phyloP scores from a whole-genome alignment of 2,888 invertebrate genomes.

The Ophraella communa region DNA sequence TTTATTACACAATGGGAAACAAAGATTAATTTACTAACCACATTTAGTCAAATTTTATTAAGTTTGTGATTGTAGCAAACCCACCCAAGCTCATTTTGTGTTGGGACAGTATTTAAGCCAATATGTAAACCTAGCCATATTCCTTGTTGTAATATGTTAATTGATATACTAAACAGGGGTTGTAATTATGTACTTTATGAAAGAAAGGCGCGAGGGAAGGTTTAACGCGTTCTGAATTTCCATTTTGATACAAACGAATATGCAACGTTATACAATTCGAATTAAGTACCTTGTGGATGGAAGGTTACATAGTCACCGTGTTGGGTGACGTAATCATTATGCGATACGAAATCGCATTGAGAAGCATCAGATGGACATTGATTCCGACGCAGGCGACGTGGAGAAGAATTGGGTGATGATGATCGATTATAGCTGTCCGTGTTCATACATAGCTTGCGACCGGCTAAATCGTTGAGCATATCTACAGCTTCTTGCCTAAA shows the following conservation, averaged over 20 bases:
- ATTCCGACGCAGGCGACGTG: slow-evolving; percentile 58
- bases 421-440: slow-evolving; percentile 56
- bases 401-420: slow-evolving; percentile 69
- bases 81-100: too few relatives aligned
- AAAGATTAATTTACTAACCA: too few relatives aligned
- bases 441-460: slow-evolving; percentile 68
- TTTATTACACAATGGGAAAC: too few relatives aligned
- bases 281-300: slow-evolving; percentile 21
- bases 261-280: not conserved
- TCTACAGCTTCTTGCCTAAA: slow-evolving; percentile 81
- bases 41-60: too few relatives aligned
- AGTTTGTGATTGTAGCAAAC: too few relatives aligned
- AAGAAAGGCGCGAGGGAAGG: not conserved
- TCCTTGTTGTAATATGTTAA: too few relatives aligned
- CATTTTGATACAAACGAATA: not conserved
- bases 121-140: too few relatives aligned
- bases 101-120: too few relatives aligned
- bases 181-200: not conserved
- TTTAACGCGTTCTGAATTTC: not conserved
- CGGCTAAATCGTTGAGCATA: slow-evolving; percentile 82
- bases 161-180: too few relatives aligned
- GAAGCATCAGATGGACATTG: slow-evolving; percentile 60
- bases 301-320: slow-evolving; percentile 32
- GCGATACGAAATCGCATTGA: slow-evolving; percentile 39
- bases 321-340: not conserved